Evolutionary conservation across 2,113 vertebrate species (phyloP).

Genomic region (Elachura formosa): DNA sequence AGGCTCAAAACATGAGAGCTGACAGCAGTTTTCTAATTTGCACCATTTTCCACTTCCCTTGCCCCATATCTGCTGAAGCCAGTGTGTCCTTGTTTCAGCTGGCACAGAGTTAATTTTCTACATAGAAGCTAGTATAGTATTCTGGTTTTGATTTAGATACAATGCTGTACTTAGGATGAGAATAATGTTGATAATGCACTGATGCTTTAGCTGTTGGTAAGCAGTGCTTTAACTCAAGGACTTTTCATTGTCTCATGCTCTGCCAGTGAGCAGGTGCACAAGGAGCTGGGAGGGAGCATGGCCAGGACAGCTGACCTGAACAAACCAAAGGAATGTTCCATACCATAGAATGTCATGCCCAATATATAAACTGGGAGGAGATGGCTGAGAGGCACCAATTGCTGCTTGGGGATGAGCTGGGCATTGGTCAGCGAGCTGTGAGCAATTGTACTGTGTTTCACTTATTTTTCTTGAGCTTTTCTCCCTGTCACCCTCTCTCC

Average conservation of each 20-base stretch:
- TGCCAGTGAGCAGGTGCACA: background rate
- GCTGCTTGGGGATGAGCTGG: background rate
- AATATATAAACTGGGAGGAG: background rate
- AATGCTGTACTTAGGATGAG: background rate
- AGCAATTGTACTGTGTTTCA: no score
- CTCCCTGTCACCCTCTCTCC: rapidly evolving
- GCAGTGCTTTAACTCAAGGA: background rate
- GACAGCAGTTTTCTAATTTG: background rate
- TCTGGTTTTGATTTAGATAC: background rate
- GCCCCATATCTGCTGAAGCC: background rate
- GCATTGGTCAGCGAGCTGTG: background rate
- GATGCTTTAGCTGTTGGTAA: background rate
- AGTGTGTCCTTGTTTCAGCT: background rate
- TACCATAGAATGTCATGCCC: background rate
- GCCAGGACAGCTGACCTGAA: background rate
- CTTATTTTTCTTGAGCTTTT: background rate
- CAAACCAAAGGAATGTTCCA: background rate
- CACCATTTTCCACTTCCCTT: background rate
- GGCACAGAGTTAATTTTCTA: background rate
- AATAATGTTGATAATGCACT: background rate
- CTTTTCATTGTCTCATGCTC: background rate
- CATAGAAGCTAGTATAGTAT: rapidly evolving
- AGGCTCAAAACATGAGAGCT: background rate
- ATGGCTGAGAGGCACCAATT: background rate
- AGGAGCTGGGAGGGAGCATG: background rate